Evolutionary conservation across 2,888 invertebrate species (phyloP), one percentile per base, ranked within the genome.

Genomic region (Platerodrilus igneus): DNA sequence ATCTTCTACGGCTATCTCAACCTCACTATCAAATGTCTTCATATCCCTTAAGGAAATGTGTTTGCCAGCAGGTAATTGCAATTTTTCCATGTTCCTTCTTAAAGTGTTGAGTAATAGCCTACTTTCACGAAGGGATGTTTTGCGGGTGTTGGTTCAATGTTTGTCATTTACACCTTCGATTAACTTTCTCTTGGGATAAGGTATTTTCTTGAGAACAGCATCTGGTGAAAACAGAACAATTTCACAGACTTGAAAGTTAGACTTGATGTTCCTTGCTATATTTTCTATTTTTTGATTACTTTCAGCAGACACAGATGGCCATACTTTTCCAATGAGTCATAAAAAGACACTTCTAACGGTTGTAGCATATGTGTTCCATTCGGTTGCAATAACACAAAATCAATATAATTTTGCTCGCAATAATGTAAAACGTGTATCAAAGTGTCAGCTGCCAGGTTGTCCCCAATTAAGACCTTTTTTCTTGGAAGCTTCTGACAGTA

Each of bases 321-420:
- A 27, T 9, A 9, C 8, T 16, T 10, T 27, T 27, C n/a, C 8
- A 27, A 3, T 3, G 27, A 17, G n/a, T n/a, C 17, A 11, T n/a
- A 27, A 27, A 27, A 17, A 9, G 29, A n/a, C n/a, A 27, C 27
- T 17, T 27, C 27, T 13, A 27, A 27, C 7, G 27, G 27, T 10
- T 16, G 16, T 2, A 27, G 16, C 5, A 27, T 5, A 9, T 27
- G 27, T 27, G 27, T 27, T n/a, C 9, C 27, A 27, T 27, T 27
- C 9, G 5, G 27, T 16, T 16, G 27, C n/a, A 27, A 10, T 17
- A 27, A 27, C 16, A 16, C 17, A 27, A 27, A n/a, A 27, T 30
- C 7, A 2, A 27, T 30, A 16, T 19, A 13, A 19, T 27, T 14
- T 27, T 27, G 2, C 17, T 27, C 17, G 15, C 27, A 27, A 8